Evolutionary conservation across 2,888 invertebrate species (phyloP), one percentile per base, ranked within the genome.

Genomic region (Acronicta leporina): DNA sequence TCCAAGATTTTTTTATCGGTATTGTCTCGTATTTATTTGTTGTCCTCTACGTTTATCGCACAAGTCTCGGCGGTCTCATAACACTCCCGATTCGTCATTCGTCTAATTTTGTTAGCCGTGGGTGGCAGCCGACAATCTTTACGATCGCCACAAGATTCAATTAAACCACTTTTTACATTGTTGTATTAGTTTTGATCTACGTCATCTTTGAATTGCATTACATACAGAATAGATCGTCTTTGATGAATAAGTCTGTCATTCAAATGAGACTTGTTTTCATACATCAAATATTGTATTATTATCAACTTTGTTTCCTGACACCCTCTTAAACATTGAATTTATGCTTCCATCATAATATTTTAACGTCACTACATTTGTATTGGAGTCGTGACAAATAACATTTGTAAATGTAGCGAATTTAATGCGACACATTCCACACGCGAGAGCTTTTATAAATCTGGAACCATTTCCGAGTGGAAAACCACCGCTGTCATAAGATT

Each of bases 31-130:
- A 25, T 42, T 50, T 50, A 33, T 66, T 53, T 56, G 45, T 41
- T 66, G 53, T 55, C 41, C 41, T 56, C 50, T 61, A 44, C 43
- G n/a, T 62, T 60, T 60, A 50, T 64, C 10, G 38, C 45, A 20
- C 25, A 57, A 41, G 51, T 67, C 47, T 60, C 46, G 16, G 35
- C 49, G 38, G 40, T 57, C 40, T 63, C 16, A 47, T 63, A 63
- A 63, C 43, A 63, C 56, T 58, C 59, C 54, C 64, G 60, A 84
- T 87, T 85, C 80, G 83, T 89, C 88, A 88, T 83, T 74, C 75
- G 67, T 83, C 83, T 89, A 87, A 87, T 87, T 90, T 74, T 50
- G 85, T 82, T 72, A 85, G 65, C 78, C 71, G 90, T 90, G 87
- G 89, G 90, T 87, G 90, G 87, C 74, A 63, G 59, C 60, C 43